Base-by-base conservation (phyloP, 1,140 invertebrate species). In the Drosophila lini region DNA sequence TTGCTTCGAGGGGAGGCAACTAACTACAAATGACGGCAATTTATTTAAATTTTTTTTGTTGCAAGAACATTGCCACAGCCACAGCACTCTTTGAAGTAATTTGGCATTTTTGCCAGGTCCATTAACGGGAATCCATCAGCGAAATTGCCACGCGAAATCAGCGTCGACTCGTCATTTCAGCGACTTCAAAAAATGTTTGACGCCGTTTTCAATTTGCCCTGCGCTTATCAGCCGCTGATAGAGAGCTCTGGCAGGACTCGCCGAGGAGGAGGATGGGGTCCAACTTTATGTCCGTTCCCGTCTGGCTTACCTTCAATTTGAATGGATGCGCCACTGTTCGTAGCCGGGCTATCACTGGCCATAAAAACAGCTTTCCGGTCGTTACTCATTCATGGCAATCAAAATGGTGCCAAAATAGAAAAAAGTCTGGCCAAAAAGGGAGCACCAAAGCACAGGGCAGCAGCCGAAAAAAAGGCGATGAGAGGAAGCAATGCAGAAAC, bases 281-380 rank as follows among this genome's bases (percentile, higher is more conserved):
- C 52, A 71, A 71, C 65, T 71, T 71, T 71, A 71, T 71, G 69
- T 71, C 69, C 69, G 31, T 74, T 45, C 41, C 32, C 59, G 81
- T 71, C 81, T 78, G 81, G 78, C 59, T 78, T 63, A 84, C 81
- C 81, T 84, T 81, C 69, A 38, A 47, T 59, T 56, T 70, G 52
- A 58, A 50, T 70, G 65, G 68, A 58, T 71, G 73, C 60, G 71
- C 59, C 71, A 44, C 44, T 64, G 70, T 42, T 55, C 36, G 70
- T 38, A 55, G 16, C 69, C 19, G 48, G 67, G 80, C 80, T 88
- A 88, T 88, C 83, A 89, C 76, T 88, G 85, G 84, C 58, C 84
- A 89, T 89, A 89, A 89, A 89, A 89, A 84, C 84, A 90, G 84
- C 84, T 89, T 89, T 89, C 84, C 84, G 84, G 78, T 89, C 84